A percentile compares a stretch with the other conserved stretches of the same genome.
Evolutionary conservation across 1,140 invertebrate genomes (phyloP).

Genomic region (Polyergus mexicanus): DNA sequence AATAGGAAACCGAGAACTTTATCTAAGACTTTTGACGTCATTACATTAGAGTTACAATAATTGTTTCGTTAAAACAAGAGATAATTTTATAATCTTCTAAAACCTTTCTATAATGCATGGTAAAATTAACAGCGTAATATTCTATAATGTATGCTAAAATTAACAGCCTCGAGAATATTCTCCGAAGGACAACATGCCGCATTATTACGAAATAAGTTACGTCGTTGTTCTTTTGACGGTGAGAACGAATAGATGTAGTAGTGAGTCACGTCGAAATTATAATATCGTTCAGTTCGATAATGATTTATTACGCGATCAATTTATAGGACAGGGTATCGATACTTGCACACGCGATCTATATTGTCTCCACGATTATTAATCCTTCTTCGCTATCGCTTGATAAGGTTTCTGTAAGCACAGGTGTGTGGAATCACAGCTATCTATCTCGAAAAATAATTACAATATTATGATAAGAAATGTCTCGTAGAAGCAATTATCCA

Average conservation of each 20-base stretch:
- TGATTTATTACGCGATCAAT: constrained; percentile 33
- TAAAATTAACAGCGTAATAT: neutral
- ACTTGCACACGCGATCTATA: neutral
- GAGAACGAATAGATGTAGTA: neutral
- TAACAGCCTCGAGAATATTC: neutral
- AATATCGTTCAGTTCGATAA: constrained; percentile 23
- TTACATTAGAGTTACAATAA: neutral
- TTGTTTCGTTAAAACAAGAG: neutral
- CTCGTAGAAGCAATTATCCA: neutral
- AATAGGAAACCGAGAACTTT: constrained; percentile 5
- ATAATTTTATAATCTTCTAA: neutral
- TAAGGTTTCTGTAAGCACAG: neutral
- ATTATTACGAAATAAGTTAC: neutral
- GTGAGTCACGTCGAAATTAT: constrained; percentile 42
- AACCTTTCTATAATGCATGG: neutral
- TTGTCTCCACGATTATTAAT: neutral
- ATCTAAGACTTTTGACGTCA: neutral
- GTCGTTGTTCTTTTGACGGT: neutral
- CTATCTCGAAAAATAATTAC: neutral
- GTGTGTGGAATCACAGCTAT: neutral
- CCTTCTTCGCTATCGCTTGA: neutral
- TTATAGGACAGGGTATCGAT: constrained; percentile 14
- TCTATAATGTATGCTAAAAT: neutral
- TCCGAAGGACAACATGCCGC: neutral
- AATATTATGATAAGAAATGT: neutral